Base-by-base conservation (phyloP, 2,113 vertebrate genomes). In the Speoplatyrhinus poulsoni region DNA sequence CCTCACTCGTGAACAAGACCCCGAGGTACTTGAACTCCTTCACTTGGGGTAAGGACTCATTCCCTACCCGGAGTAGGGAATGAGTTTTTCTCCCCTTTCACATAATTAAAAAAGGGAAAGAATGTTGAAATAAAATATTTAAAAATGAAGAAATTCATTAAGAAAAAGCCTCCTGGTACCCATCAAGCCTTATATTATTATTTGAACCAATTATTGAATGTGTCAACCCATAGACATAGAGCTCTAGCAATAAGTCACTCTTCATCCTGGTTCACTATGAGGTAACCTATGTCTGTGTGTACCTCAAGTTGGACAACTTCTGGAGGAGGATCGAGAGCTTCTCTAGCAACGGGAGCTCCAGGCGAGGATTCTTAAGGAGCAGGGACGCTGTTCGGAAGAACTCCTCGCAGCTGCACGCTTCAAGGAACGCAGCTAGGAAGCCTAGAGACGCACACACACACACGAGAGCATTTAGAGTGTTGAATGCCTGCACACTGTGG, bases 301-400 rank as follows among this genome's bases (percentile, higher is more conserved):
- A 97, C 96, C 94, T 96, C 79, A 96, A 93, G 81, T 90, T 92
- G 49, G 96, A 98, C 80, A 98, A 95, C 53, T 96, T 98, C 88
- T 97, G 96, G 9, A 99, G 93, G 53, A 97, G 86, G 76, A 96
- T 91, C 72, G 93, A 94, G 72, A 96, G 84, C 80, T 97, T 98
- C 86, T 98, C 96, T 59, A 95, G 80, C 61, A 92, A 80, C 0
- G 75, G 81, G 54, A 91, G 75, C 74, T 96, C 93, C 66, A 96
- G 79, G 26, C 90, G 93, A 63, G 94, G 88, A 52, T 88, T 91
- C 65, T 82, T 93, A 60, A 99, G 93, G 48, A 98, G 80, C 46
- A 88, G 64, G 2, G 94, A 94, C 46, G 88, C 90, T n/a, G 91
- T 88, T 12, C 15, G 87, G 83, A 98, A 97, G 87, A 96, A 98